Percentiles rank a stretch among this genome's conserved stretches.
Conservation (phyloP, 2,113 vertebrate genomes). For the Alaudala cheleensis region DNA sequence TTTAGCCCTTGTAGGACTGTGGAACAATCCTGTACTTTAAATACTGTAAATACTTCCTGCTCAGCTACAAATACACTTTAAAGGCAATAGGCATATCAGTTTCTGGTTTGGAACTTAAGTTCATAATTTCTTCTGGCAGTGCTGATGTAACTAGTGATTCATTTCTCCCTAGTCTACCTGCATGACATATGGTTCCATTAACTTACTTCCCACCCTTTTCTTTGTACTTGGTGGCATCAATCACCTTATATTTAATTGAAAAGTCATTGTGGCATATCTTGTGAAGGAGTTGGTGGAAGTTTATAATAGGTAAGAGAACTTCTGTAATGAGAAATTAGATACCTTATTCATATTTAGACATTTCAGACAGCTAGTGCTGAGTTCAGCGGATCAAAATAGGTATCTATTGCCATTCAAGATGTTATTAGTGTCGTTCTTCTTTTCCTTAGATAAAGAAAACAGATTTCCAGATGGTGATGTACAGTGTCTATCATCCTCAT, state of each 20-base stretch:
- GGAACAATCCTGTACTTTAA: neutral
- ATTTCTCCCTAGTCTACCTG: neutral
- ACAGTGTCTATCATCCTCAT: neutral
- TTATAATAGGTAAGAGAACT: neutral
- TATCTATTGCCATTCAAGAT: neutral
- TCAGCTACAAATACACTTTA: neutral
- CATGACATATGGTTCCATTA: neutral
- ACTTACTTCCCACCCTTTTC: neutral
- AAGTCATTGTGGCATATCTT: neutral
- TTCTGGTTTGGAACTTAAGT: neutral
- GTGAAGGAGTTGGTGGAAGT: neutral
- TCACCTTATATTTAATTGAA: constrained; percentile 5
- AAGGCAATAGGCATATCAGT: neutral
- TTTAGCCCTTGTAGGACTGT: neutral
- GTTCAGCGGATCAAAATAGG: neutral
- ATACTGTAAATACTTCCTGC: neutral
- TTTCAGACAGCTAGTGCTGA: neutral
- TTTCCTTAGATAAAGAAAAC: neutral
- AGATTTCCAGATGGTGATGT: neutral
- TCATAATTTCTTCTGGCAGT: neutral
- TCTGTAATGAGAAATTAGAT: neutral
- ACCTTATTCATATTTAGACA: neutral
- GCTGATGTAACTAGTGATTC: neutral
- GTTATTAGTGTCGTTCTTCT: neutral
- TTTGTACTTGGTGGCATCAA: neutral